These are phyloP conservation scores for Branchellion lobata DNA, from an alignment of 2,888 invertebrate genomes.

Conservation along the genomic window DNA sequence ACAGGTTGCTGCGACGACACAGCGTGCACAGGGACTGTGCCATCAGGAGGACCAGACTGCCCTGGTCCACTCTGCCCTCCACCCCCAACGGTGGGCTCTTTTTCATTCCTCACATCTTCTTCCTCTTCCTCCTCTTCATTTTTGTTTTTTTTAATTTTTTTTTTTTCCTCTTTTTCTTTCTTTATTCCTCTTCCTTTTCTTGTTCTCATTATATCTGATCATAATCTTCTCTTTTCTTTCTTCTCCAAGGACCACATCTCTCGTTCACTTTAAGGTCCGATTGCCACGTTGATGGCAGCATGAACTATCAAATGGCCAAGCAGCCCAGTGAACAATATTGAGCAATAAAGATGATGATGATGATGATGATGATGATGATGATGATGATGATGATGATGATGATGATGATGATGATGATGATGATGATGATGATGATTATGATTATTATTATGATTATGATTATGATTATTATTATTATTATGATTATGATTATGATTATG, in stretches of 20 bases:
- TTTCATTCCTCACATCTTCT: neutral
- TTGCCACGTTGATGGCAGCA: neutral
- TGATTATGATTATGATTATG: no score
- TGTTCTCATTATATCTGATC: neutral
- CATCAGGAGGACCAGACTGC: neutral
- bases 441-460: no score
- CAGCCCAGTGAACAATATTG: no score
- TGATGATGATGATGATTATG: no score
- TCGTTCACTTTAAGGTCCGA: no score
- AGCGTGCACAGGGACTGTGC: neutral
- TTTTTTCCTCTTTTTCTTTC: neutral
- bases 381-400: neutral
- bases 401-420: neutral
- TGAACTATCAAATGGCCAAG: no score
- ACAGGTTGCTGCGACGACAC: neutral
- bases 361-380: neutral
- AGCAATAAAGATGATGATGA: neutral
- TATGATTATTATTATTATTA: no score
- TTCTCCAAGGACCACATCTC: no score
- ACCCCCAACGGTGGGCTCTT: neutral
- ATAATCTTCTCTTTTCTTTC: neutral
- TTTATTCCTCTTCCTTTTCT: neutral
- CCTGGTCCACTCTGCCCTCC: neutral
- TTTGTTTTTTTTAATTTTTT: constrained; percentile 1
- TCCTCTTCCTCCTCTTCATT: constrained; percentile 3